Conservation (phyloP, 2,888 invertebrate genomes). For the Catotricha subobsoleta region DNA sequence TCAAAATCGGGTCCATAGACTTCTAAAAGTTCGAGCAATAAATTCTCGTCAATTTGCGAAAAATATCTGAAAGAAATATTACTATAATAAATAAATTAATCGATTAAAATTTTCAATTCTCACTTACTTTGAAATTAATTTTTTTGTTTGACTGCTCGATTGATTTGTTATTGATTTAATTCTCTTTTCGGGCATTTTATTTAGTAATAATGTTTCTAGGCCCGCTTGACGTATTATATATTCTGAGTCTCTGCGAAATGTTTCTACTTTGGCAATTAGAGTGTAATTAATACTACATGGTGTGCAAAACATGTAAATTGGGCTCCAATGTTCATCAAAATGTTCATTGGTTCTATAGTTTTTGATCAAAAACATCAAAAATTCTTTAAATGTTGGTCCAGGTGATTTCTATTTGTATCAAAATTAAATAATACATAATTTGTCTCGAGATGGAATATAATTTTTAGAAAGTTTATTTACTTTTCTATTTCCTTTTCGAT, state of each 20-base stretch:
- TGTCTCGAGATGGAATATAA: background rate
- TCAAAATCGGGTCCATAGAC: slow-evolving; percentile 50
- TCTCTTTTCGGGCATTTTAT: slow-evolving; percentile 32
- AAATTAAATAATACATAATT: background rate
- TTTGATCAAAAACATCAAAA: slow-evolving; percentile 46
- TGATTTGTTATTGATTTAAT: slow-evolving; percentile 33
- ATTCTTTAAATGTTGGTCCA: slow-evolving; percentile 51
- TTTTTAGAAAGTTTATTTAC: background rate
- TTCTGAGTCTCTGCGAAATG: slow-evolving; percentile 38
- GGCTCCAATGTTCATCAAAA: slow-evolving; percentile 48
- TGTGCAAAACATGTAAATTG: slow-evolving; percentile 43
- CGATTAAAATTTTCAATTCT: slow-evolving; percentile 8
- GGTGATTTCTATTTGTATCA: slow-evolving; percentile 11
- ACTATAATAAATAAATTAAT: background rate
- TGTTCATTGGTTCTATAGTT: slow-evolving; percentile 36
- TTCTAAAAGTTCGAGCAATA: slow-evolving; percentile 38
- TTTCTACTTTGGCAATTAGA: slow-evolving; percentile 45
- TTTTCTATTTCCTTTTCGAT: slow-evolving; percentile 27
- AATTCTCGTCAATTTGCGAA: slow-evolving; percentile 35
- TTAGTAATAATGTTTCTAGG: slow-evolving; percentile 34
- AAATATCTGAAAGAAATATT: slow-evolving; percentile 29
- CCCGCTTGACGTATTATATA: slow-evolving; percentile 41
- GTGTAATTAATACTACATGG: slow-evolving; percentile 47
- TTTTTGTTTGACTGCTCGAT: slow-evolving; percentile 26
- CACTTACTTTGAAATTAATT: slow-evolving; percentile 36